Base-by-base conservation (phyloP, 2,888 invertebrate genomes). In the Leucophenga maculata region DNA sequence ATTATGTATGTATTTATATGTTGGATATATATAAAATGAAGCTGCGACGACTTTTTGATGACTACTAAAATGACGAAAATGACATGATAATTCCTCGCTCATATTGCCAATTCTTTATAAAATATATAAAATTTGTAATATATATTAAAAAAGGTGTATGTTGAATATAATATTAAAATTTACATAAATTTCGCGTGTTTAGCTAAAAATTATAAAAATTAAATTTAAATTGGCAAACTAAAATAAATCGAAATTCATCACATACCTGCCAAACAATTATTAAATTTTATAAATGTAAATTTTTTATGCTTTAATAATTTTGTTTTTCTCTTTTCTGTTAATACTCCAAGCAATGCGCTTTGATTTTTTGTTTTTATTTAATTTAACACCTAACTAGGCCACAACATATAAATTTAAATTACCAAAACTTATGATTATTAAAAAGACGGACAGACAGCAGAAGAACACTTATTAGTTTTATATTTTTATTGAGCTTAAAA, bases 91-190 rank as follows among this genome's bases (percentile, higher is more conserved):
- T 77, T 81, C 80, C 84, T 86, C 84, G 84, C 85, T 84, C 85
- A 74, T 80, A 85, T 82, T 85, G 85, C 85, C 84, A 86, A 84
- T 82, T 85, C 78, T 77, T 72, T 82, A 77, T 26, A 6, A 32
- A 32, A 32, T 32, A 9, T 1, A 55, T 22, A 2, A 32, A 59
- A 59, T n/a, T n/a, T n/a, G n/a, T n/a, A n/a, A n/a, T n/a, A n/a
- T n/a, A 26, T 26, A 2, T 26, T 26, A 26, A 26, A 26, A 26
- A 26, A 26, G 26, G 26, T 26, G 26, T 26, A 4, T 26, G 26
- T 4, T 26, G 26, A 4, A 26, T 26, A 3, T 26, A 26, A 26
- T 2, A 26, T 26, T 26, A 26, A 26, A 26, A 26, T 4, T 26
- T 4, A 26, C n/a, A n/a, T n/a, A n/a, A n/a, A n/a, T n/a, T n/a